Conservation (phyloP, 2,113 vertebrate genomes). For the Sardina pilchardus region DNA sequence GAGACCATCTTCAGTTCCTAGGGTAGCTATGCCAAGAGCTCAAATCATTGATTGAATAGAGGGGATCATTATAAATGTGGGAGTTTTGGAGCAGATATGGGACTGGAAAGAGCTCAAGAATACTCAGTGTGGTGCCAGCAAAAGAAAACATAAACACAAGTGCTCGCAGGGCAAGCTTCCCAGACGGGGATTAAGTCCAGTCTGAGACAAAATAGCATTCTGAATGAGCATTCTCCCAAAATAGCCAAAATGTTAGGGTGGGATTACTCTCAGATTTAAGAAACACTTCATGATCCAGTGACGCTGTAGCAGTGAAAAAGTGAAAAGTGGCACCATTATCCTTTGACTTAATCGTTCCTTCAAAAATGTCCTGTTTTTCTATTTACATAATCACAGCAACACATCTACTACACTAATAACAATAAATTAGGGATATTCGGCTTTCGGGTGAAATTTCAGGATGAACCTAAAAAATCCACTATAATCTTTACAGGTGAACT, state of each 20-base stretch:
- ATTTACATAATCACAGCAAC: too few species aligned
- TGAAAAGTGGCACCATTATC: not conserved
- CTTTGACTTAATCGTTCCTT: not conserved
- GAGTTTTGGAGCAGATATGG: not conserved
- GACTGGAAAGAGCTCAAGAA: not conserved
- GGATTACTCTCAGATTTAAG: not conserved
- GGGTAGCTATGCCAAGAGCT: not conserved
- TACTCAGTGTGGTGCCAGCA: not conserved
- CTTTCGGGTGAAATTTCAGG: too few species aligned
- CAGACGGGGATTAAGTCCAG: not conserved
- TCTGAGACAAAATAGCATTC: not conserved
- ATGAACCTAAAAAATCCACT: too few species aligned
- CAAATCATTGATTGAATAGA: not conserved
- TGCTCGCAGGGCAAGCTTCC: not conserved
- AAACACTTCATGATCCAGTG: not conserved
- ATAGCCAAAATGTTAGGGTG: not conserved
- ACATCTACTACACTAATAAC: too few species aligned
- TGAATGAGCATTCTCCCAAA: not conserved
- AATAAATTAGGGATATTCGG: too few species aligned
- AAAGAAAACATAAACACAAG: not conserved
- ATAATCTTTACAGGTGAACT: too few species aligned
- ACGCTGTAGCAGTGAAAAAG: not conserved
- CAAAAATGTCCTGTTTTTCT: not conserved
- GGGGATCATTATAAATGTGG: not conserved
- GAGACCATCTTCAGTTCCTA: not conserved